Conservation (phyloP, 2,797 vertebrate species). For the Sebastes nivosus region DNA sequence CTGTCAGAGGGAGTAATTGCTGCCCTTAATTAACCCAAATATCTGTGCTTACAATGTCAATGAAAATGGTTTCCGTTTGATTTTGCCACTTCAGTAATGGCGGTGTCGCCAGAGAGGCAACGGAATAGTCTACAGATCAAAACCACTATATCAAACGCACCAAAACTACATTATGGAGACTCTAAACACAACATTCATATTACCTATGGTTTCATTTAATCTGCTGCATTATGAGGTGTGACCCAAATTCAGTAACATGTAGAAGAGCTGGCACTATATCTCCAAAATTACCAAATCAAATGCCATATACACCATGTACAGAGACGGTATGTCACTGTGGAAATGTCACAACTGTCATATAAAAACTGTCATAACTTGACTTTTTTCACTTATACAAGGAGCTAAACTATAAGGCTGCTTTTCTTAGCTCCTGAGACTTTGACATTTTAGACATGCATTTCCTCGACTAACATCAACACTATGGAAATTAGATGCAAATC, state of each 20-base stretch:
- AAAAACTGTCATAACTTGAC: not conserved
- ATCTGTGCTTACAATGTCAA: not conserved
- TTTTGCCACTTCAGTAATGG: not conserved
- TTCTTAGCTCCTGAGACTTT: conserved; percentile 3
- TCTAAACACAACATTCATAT: not conserved
- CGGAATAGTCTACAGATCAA: not conserved
- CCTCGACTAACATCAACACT: conserved; percentile 14
- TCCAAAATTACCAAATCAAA: not conserved
- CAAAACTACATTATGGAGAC: not conserved
- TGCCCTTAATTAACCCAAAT: conserved; percentile 2
- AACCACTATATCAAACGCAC: not conserved
- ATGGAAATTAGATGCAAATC: conserved; percentile 30
- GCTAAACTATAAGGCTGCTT: not conserved
- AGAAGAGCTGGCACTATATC: not conserved
- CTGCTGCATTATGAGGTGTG: not conserved
- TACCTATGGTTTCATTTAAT: not conserved
- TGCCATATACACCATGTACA: not conserved
- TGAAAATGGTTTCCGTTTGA: not conserved
- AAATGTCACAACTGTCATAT: conserved; percentile 5
- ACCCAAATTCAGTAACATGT: not conserved
- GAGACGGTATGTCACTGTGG: not conserved
- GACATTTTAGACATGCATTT: conserved; percentile 11
- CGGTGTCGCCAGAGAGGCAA: too few species aligned
- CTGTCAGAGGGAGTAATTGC: not conserved
- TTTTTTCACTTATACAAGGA: not conserved